phyloP scores from a whole-genome alignment of 2,888 invertebrate genomes.

The Liodrosophila aerea region DNA sequence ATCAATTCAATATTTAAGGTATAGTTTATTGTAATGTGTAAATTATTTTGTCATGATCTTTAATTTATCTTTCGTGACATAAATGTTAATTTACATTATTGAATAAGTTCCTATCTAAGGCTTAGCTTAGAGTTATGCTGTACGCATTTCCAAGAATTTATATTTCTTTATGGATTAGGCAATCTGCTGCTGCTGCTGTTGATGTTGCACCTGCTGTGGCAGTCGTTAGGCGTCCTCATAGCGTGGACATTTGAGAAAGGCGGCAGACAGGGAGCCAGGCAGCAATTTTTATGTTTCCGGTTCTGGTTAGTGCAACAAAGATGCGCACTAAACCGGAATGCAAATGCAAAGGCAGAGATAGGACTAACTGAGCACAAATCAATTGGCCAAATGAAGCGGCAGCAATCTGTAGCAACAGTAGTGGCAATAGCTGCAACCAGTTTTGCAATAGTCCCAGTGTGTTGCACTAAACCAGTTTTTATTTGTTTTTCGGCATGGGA shows the following conservation, averaged over 20 bases:
- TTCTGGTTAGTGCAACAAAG: conserved; percentile 63
- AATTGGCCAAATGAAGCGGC: conserved; percentile 54
- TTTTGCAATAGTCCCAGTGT: conserved; percentile 57
- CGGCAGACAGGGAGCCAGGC: conserved; percentile 14
- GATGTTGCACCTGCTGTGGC: conserved; percentile 57
- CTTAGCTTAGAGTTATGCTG: too few species aligned
- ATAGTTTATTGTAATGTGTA: too few species aligned
- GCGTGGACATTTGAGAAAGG: conserved; percentile 50
- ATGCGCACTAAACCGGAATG: conserved; percentile 63
- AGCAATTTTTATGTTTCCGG: conserved; percentile 73
- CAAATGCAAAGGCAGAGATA: conserved; percentile 51
- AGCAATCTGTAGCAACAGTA: conserved; percentile 28
- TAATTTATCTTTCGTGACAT: too few species aligned
- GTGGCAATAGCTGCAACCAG: conserved; percentile 62
- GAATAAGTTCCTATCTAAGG: too few species aligned
- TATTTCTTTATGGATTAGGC: too few species aligned
- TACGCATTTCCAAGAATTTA: too few species aligned
- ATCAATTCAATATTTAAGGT: too few species aligned
- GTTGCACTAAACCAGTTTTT: conserved; percentile 64
- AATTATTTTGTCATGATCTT: too few species aligned
- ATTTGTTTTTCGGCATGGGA: conserved; percentile 54
- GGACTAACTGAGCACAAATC: conserved; percentile 59
- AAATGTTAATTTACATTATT: too few species aligned
- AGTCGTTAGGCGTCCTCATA: conserved; percentile 48
- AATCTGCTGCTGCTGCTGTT: conserved; percentile 5